A percentile compares a stretch with the other conserved stretches of the same genome.
These are phyloP conservation scores for Larimichthys polyactis DNA, from an alignment of 2,113 vertebrate genomes.

Conservation along the genomic window DNA sequence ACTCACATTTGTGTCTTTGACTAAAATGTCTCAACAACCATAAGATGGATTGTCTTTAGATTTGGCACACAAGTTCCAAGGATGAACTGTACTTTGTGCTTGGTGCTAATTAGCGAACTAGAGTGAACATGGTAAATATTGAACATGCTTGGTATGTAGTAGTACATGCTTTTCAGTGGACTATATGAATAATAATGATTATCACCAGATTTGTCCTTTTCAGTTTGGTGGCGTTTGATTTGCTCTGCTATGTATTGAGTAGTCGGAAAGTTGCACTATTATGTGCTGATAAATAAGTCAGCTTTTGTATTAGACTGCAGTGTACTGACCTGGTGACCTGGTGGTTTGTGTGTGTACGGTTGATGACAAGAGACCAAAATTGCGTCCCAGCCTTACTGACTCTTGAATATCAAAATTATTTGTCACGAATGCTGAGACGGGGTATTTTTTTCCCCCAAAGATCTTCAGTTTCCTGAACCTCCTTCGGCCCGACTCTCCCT, in stretches of 20 bases:
- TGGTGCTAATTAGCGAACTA: background rate
- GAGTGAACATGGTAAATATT: background rate
- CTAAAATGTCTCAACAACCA: too few species aligned
- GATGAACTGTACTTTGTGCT: too few species aligned
- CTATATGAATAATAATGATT: too few species aligned
- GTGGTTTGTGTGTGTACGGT: background rate
- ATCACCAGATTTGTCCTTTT: background rate
- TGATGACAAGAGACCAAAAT: background rate
- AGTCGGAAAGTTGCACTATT: background rate
- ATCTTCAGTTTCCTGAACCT: background rate
- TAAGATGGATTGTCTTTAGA: background rate
- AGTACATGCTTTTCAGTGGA: too few species aligned
- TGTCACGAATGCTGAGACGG: slow-evolving; percentile 3
- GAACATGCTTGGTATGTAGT: too few species aligned
- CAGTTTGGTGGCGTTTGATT: background rate
- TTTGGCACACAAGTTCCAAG: background rate
- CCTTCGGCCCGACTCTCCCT: background rate
- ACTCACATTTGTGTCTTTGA: too few species aligned
- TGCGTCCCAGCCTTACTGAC: background rate
- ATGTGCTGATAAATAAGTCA: background rate
- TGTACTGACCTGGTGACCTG: background rate
- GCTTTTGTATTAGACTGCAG: background rate
- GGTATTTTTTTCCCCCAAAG: background rate
- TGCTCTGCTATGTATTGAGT: background rate
- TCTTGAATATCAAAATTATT: background rate